Evolutionary conservation across 2,113 vertebrate species (phyloP).

Genomic region (Pristiophorus japonicus): DNA sequence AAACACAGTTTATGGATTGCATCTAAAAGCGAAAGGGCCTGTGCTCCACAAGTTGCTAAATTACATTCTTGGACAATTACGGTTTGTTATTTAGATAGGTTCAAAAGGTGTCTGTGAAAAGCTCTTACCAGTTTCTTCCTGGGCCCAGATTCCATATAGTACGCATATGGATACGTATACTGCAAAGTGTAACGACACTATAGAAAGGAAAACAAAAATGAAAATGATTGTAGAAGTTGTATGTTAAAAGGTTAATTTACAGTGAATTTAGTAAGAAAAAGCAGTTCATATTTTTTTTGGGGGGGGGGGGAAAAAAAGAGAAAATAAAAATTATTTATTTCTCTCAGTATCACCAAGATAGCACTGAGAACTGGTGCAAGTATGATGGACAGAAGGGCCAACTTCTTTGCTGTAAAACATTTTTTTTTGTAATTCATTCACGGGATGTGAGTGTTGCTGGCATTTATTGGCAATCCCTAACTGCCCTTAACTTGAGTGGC

Average conservation of each 20-base stretch:
- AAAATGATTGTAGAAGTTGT: neutral
- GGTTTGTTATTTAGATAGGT: neutral
- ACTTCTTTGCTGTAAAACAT: neutral
- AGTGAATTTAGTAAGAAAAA: neutral
- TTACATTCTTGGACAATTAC: neutral
- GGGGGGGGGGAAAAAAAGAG: neutral
- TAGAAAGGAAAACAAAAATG: constrained; percentile 44
- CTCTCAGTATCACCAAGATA: neutral
- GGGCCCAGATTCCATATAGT: constrained; percentile 98
- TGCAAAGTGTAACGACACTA: constrained; percentile 98
- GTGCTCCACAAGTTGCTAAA: neutral
- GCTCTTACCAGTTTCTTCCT: constrained; percentile 91
- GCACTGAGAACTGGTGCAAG: no score
- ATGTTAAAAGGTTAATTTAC: neutral
- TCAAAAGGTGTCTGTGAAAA: neutral
- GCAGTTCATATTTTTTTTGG: neutral
- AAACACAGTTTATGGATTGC: neutral
- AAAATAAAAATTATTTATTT: neutral
- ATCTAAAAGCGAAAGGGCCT: neutral
- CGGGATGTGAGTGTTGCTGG: no score
- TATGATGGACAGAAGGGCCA: neutral
- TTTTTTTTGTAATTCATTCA: no score
- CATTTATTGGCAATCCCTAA: no score
- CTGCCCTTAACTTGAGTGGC: no score
- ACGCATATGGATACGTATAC: constrained; percentile 97